Evolutionary conservation across 2,113 vertebrate species (phyloP).

Genomic region (Cryptoleucopteryx plumbea): DNA sequence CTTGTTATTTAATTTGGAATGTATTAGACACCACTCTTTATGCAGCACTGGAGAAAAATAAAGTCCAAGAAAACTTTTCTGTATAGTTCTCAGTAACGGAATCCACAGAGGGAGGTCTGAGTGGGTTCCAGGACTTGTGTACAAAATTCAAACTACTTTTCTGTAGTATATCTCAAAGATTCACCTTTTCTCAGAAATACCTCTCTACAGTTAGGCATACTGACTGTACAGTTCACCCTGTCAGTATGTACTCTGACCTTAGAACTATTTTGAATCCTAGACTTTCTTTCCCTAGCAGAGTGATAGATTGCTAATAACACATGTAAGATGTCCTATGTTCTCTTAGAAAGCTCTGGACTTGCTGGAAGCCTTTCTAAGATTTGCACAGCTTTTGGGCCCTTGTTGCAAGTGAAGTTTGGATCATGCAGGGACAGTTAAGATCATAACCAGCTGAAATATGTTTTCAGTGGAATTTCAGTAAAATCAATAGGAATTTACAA

Average conservation of each 20-base stretch:
- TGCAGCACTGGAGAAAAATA: neutral
- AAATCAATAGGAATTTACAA: neutral
- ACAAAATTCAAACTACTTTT: neutral
- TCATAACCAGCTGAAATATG: neutral
- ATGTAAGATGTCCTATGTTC: neutral
- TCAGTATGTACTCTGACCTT: neutral
- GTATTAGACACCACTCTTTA: neutral
- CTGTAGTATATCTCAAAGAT: neutral
- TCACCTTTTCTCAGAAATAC: neutral
- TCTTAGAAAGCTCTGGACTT: neutral
- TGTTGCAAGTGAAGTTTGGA: neutral
- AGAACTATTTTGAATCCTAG: neutral
- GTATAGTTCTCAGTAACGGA: neutral
- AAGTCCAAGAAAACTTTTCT: neutral
- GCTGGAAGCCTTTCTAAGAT: neutral
- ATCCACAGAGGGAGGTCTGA: neutral
- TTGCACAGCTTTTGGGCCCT: neutral
- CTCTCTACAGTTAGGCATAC: neutral
- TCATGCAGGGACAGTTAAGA: neutral
- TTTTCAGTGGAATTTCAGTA: neutral
- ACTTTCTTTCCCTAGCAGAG: neutral
- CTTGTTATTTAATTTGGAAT: conserved; percentile 39
- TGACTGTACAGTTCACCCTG: neutral
- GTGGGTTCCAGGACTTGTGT: neutral
- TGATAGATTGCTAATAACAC: neutral